phyloP scores from a whole-genome alignment of 2,888 invertebrate genomes.

The Lasioglossum villosulum region DNA sequence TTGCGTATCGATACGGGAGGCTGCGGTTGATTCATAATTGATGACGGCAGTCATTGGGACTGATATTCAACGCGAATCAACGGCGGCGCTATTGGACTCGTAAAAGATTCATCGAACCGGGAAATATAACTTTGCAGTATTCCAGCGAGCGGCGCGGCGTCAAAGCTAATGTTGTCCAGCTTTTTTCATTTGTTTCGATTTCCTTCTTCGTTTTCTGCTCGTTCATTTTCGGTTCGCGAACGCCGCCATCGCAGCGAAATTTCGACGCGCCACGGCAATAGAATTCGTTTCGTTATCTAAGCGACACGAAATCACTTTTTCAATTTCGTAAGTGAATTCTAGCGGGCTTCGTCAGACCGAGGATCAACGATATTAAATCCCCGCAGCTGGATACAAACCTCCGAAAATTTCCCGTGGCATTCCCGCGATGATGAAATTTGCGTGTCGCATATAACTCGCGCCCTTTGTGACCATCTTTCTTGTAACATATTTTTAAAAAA shows the following conservation, averaged over 20 bases:
- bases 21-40: background rate
- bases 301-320: conserved; percentile 19
- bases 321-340: conserved; percentile 20
- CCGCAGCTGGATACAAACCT: conserved; percentile 1
- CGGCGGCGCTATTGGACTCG: background rate
- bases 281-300: conserved; percentile 21
- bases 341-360: conserved; percentile 3
- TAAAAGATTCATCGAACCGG: background rate
- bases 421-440: conserved; percentile 7
- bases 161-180: background rate
- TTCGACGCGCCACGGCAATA: background rate
- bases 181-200: background rate
- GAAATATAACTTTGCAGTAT: background rate
- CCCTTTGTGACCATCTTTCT: background rate
- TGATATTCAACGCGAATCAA: background rate
- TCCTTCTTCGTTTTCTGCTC: background rate
- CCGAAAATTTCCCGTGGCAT: conserved; percentile 12
- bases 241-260: background rate
- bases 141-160: background rate
- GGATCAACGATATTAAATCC: conserved; percentile 32
- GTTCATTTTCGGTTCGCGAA: background rate
- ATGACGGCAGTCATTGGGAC: background rate
- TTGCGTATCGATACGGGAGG: background rate
- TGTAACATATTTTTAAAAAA: background rate
- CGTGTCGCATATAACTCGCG: background rate